These are phyloP conservation scores for Reticulitermes speratus DNA, from an alignment of 1,140 invertebrate species.

Conservation along the genomic window DNA sequence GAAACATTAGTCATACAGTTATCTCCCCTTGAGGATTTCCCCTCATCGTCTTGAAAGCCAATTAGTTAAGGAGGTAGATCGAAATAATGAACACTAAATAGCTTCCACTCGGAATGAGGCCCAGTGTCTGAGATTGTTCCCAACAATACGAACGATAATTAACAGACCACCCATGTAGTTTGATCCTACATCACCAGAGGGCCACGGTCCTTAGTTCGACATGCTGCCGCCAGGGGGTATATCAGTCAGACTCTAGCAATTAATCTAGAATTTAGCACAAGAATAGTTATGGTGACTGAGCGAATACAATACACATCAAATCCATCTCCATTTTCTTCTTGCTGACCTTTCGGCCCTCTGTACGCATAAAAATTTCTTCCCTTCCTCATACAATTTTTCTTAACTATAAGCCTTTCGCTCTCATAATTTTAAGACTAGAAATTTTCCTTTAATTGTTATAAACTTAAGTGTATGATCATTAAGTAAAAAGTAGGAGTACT, in stretches of 20 bases:
- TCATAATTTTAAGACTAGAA: too few species aligned
- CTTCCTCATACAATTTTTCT: too few species aligned
- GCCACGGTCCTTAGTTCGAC: neutral
- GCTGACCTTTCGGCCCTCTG: too few species aligned
- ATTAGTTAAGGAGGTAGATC: constrained; percentile 1
- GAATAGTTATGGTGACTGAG: too few species aligned
- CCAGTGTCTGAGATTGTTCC: neutral
- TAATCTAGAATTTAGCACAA: neutral
- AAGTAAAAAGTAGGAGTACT: too few species aligned
- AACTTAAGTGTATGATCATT: too few species aligned
- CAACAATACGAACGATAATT: constrained; percentile 5
- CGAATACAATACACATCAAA: too few species aligned
- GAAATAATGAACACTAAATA: constrained; percentile 6
- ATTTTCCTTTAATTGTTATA: too few species aligned
- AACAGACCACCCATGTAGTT: neutral
- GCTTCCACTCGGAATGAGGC: neutral
- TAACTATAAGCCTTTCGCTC: too few species aligned
- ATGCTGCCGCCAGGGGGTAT: neutral
- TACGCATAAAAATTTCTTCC: too few species aligned
- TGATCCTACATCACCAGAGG: neutral
- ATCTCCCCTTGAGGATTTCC: neutral
- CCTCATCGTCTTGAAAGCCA: neutral
- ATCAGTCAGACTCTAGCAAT: neutral
- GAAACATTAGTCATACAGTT: neutral
- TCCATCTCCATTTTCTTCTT: too few species aligned